Percentiles rank a stretch among this genome's conserved stretches.
Conservation (phyloP, 2,797 vertebrate species). For the Squalus acanthias region DNA sequence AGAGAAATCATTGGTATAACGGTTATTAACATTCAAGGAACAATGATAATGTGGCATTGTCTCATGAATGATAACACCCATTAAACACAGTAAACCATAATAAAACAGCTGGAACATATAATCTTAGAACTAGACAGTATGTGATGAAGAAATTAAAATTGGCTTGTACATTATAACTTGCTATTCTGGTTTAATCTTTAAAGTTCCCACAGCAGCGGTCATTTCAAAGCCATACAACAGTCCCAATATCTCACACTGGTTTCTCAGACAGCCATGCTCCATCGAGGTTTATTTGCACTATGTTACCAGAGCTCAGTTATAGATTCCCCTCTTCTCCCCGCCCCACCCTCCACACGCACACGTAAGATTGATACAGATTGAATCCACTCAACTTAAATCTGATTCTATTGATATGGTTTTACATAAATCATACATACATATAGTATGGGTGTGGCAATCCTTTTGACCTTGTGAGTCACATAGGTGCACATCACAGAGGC, state of each 20-base stretch:
- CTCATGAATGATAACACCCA: neutral
- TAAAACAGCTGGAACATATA: neutral
- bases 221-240: neutral
- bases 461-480: neutral
- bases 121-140: neutral
- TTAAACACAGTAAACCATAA: neutral
- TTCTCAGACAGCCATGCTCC: too few relatives aligned
- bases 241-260: neutral
- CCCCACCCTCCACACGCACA: neutral
- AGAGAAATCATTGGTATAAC: slow-evolving; percentile 5
- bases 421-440: neutral
- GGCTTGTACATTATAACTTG: neutral
- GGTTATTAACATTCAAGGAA: neutral
- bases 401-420: neutral
- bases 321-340: neutral
- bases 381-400: neutral
- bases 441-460: neutral
- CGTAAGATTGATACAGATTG: neutral
- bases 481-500: neutral
- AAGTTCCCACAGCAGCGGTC: neutral
- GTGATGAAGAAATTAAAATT: neutral
- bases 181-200: neutral
- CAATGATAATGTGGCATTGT: neutral
- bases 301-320: neutral
- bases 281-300: neutral